Percentiles rank a stretch among this genome's conserved stretches.
phyloP scores from a whole-genome alignment of 2,113 vertebrate species.

The Neoarius graeffei region DNA sequence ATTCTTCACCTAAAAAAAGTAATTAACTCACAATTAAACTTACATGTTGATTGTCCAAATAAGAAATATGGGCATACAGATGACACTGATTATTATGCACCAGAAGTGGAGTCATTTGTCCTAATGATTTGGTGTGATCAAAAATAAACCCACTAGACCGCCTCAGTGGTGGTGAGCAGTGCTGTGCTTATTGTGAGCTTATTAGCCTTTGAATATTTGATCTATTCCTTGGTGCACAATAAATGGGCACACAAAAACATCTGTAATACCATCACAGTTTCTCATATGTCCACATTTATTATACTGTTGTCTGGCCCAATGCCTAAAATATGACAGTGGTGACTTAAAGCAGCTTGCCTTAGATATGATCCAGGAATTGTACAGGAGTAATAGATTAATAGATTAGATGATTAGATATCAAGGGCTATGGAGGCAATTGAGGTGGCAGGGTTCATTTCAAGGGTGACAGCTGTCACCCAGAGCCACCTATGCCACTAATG shows the following conservation, averaged over 20 bases:
- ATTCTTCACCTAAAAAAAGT: neutral
- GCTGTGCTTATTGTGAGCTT: neutral
- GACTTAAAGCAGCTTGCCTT: neutral
- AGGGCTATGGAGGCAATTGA: neutral
- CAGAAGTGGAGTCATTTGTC: neutral
- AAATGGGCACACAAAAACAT: neutral
- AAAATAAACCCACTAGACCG: neutral
- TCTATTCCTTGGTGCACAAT: neutral
- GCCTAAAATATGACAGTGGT: neutral
- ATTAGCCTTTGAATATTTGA: neutral
- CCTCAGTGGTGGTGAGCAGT: neutral
- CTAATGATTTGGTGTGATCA: conserved; percentile 1
- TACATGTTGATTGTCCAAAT: neutral
- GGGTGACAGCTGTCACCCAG: neutral
- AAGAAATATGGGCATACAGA: neutral
- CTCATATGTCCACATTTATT: neutral
- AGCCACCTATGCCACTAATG: neutral
- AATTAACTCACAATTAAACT: neutral
- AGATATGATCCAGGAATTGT: neutral
- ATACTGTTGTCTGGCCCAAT: too few relatives aligned
- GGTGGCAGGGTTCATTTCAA: neutral
- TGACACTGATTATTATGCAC: neutral
- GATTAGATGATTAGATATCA: neutral
- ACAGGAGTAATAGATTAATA: neutral
- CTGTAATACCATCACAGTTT: neutral